These are phyloP conservation scores for Leucophenga maculata DNA, from an alignment of 2,888 invertebrate genomes.

Conservation along the genomic window DNA sequence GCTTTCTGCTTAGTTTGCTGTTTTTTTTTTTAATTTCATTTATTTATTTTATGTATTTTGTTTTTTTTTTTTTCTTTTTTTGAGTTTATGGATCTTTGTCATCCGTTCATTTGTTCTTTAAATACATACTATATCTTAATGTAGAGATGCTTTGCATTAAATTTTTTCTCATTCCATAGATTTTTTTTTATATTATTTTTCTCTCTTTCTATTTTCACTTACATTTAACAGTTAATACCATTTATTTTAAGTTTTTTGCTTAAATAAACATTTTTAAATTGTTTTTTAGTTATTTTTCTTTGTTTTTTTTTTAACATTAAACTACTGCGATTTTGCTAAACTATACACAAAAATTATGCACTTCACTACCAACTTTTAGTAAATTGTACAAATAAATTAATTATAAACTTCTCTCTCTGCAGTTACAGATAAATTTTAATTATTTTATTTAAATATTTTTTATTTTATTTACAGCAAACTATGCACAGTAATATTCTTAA, in stretches of 20 bases:
- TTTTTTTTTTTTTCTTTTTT: slow-evolving; percentile 20
- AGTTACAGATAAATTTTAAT: background rate
- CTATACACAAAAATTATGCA: slow-evolving; percentile 56
- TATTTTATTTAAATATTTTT: background rate
- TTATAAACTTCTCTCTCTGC: background rate
- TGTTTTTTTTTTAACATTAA: slow-evolving; percentile 46
- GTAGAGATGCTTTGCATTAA: slow-evolving; percentile 4
- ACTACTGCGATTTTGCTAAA: slow-evolving; percentile 60
- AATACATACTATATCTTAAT: too few species aligned
- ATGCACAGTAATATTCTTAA: too few species aligned
- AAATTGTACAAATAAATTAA: background rate
- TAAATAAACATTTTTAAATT: slow-evolving; percentile 33
- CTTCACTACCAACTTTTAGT: background rate
- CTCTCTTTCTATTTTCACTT: slow-evolving; percentile 30
- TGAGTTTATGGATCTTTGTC: too few species aligned
- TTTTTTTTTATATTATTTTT: slow-evolving; percentile 33
- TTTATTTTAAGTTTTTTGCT: slow-evolving; percentile 34
- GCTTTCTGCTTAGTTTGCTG: slow-evolving; percentile 19
- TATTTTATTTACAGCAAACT: too few species aligned
- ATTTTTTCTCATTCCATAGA: slow-evolving; percentile 6
- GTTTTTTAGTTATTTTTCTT: slow-evolving; percentile 30
- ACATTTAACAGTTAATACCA: slow-evolving; percentile 18
- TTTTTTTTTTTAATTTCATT: slow-evolving; percentile 30
- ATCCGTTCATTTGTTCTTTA: too few species aligned
- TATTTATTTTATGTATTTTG: slow-evolving; percentile 37